Evolutionary conservation across 2,113 vertebrate genomes (phyloP).

Genomic region (Melanostigma gelatinosum): DNA sequence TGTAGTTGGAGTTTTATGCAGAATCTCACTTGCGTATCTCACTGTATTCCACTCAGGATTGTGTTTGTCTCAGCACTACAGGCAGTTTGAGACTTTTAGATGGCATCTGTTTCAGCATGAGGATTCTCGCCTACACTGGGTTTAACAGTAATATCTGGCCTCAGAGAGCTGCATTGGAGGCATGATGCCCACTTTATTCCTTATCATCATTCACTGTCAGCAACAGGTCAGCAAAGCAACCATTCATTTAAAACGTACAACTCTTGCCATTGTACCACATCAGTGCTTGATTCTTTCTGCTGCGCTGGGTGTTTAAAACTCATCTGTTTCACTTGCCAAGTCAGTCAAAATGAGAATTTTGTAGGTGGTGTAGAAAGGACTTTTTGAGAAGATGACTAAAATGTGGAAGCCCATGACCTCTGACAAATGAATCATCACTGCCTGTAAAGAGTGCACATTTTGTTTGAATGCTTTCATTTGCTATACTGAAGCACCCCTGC

Average conservation of each 20-base stretch:
- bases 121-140: conserved; percentile 28
- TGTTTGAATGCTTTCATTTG: conserved; percentile 24
- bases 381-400: conserved; percentile 18
- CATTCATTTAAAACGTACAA: conserved; percentile 47
- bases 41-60: not conserved
- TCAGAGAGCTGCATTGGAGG: conserved; percentile 29
- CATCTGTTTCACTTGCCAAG: conserved; percentile 42
- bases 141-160: conserved; percentile 38
- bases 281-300: conserved; percentile 57
- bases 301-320: conserved; percentile 48
- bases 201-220: conserved; percentile 53
- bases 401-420: not conserved
- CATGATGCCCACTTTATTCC: conserved; percentile 58
- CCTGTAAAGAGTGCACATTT: conserved; percentile 10
- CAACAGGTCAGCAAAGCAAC: conserved; percentile 59
- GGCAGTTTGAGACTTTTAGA: conserved; percentile 17
- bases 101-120: conserved; percentile 20
- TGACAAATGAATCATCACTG: conserved; percentile 27
- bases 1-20: not conserved
- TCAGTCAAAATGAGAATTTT: conserved; percentile 27
- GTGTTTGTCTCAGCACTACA: not conserved
- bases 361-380: not conserved
- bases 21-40: not conserved
- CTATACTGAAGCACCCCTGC: not conserved
- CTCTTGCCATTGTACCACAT: conserved; percentile 36